phyloP scores from a whole-genome alignment of 2,888 invertebrate genomes.

The Glyphotaelius pellucidus region DNA sequence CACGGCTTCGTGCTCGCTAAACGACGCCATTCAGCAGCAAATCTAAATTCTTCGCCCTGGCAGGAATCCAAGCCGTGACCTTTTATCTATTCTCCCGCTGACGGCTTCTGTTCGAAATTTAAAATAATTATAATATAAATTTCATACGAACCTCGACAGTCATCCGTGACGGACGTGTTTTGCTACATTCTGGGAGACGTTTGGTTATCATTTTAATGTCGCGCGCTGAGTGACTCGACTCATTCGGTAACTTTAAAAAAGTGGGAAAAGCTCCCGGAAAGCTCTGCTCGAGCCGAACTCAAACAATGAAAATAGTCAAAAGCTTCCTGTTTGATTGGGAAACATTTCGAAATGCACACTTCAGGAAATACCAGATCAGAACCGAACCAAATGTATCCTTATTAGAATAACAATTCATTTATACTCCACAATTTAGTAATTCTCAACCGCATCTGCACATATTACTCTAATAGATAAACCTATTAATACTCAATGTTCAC shows the following conservation, averaged over 20 bases:
- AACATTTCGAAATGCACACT: not conserved
- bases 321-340: not conserved
- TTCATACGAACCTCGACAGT: conserved; percentile 52
- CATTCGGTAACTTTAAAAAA: not conserved
- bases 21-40: conserved; percentile 3
- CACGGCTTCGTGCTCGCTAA: conserved; percentile 23
- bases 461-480: not conserved
- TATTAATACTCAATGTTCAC: not conserved
- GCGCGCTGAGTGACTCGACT: not conserved
- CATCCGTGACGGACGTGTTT: conserved; percentile 50
- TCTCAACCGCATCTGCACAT: not conserved
- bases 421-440: not conserved
- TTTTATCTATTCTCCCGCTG: conserved; percentile 61
- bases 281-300: not conserved
- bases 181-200: conserved; percentile 19
- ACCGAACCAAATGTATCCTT: not conserved
- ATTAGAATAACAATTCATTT: not conserved
- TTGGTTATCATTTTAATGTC: not conserved
- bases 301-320: not conserved
- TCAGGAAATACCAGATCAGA: not conserved
- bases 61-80: conserved; percentile 63
- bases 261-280: not conserved
- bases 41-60: conserved; percentile 52
- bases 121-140: conserved; percentile 63
- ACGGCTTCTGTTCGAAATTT: conserved; percentile 62